phyloP scores from a whole-genome alignment of 1,140 invertebrate genomes.

The Diorhabda elongata region DNA sequence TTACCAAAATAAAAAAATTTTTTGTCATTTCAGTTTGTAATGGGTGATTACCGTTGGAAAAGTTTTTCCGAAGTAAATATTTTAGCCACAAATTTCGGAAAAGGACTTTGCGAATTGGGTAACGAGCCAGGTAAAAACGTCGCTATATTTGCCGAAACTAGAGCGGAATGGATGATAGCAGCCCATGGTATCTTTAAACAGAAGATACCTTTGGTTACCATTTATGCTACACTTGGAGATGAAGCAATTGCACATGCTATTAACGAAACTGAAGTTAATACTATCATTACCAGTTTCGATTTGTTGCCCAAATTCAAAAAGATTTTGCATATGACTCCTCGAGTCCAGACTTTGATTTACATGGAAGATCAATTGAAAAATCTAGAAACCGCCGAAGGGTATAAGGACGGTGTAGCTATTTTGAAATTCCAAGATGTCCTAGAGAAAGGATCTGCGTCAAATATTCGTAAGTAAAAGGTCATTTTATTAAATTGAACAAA shows the following conservation, averaged over 20 bases:
- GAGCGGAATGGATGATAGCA: conserved; percentile 95
- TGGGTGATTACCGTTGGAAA: conserved; percentile 92
- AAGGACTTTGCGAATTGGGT: conserved; percentile 63
- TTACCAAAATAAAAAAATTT: not conserved
- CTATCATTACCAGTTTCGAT: conserved; percentile 85
- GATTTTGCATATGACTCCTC: conserved; percentile 63
- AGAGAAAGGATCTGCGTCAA: conserved; percentile 47
- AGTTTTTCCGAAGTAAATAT: conserved; percentile 76
- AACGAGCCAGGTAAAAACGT: conserved; percentile 61
- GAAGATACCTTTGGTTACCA: conserved; percentile 89
- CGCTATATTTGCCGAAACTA: conserved; percentile 94
- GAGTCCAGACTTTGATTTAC: conserved; percentile 76
- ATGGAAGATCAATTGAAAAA: conserved; percentile 81
- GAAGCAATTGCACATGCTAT: conserved; percentile 94
- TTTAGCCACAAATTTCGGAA: conserved; percentile 71
- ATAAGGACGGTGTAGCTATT: conserved; percentile 63
- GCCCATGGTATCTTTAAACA: conserved; percentile 92
- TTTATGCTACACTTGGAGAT: conserved; percentile 95
- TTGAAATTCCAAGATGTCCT: conserved; percentile 59
- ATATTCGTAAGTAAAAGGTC: conserved; percentile 35
- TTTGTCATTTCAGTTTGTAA: conserved; percentile 66
- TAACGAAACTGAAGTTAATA: conserved; percentile 91
- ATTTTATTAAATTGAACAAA: no score
- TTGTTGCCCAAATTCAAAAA: conserved; percentile 84
- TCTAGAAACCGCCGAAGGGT: conserved; percentile 59